These are phyloP conservation scores for Fundulus diaphanus DNA, from an alignment of 2,797 vertebrate genomes.

Conservation along the genomic window DNA sequence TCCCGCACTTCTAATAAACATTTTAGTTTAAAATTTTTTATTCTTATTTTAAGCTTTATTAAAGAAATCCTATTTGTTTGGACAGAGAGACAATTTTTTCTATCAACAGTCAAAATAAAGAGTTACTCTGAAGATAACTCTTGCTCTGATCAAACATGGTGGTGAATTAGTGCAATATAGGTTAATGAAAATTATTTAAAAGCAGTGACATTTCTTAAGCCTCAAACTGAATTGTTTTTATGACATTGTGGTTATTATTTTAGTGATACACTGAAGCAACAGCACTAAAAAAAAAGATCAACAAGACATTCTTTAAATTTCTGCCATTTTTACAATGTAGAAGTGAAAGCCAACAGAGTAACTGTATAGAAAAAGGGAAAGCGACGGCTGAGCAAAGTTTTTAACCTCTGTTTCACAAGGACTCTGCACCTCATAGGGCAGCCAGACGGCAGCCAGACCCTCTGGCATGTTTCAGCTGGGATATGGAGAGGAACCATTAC, in stretches of 20 bases:
- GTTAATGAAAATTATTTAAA: too few species aligned
- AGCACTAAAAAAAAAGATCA: background rate
- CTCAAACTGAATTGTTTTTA: too few species aligned
- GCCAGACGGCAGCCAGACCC: constrained; percentile 52
- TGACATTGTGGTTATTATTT: background rate
- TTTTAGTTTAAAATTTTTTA: too few species aligned
- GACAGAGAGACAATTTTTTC: too few species aligned
- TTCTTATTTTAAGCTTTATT: too few species aligned
- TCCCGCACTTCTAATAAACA: too few species aligned
- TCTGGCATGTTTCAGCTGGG: constrained; percentile 53
- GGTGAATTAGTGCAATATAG: too few species aligned
- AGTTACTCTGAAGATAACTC: too few species aligned
- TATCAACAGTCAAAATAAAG: too few species aligned
- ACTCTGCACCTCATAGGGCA: constrained; percentile 15
- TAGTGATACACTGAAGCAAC: background rate
- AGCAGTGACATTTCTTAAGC: too few species aligned
- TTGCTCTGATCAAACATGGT: too few species aligned
- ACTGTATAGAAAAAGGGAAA: constrained; percentile 5
- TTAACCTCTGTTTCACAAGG: constrained; percentile 34
- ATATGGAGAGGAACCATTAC: constrained; percentile 48
- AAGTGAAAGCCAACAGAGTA: background rate
- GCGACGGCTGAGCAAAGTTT: constrained; percentile 5
- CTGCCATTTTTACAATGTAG: background rate
- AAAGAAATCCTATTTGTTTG: too few species aligned
- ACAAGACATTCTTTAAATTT: background rate